phyloP scores from a whole-genome alignment of 2,888 invertebrate genomes.

The Megalurothrips usitatus region DNA sequence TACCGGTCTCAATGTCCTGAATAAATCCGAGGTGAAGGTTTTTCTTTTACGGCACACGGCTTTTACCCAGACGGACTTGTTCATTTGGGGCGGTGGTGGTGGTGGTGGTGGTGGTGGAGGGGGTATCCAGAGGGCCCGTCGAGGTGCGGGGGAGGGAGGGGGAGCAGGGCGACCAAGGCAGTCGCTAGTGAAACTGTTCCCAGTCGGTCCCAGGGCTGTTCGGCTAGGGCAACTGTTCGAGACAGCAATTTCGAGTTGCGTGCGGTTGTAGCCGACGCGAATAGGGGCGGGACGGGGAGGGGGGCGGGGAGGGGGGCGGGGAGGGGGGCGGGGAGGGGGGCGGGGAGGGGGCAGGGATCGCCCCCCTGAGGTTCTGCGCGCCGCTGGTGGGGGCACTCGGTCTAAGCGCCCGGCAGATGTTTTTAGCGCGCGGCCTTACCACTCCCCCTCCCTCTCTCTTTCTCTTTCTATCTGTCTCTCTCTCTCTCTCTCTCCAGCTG shows the following conservation, averaged over 20 bases:
- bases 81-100: not conserved
- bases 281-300: not conserved
- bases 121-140: not conserved
- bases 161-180: not conserved
- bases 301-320: not conserved
- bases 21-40: too few relatives aligned
- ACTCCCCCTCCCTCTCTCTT: not conserved
- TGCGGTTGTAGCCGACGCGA: not conserved
- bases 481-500: not conserved
- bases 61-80: too few relatives aligned
- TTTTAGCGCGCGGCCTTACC: slow-evolving; percentile 6
- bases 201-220: not conserved
- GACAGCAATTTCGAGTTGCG: slow-evolving; percentile 19
- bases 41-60: too few relatives aligned
- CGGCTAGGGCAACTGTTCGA: slow-evolving; percentile 11
- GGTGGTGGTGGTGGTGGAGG: not conserved
- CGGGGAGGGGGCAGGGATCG: not conserved
- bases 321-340: not conserved
- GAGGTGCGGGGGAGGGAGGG: not conserved
- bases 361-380: not conserved
- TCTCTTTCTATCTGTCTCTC: not conserved
- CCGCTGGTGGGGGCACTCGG: not conserved
- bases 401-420: slow-evolving; percentile 11
- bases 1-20: too few relatives aligned
- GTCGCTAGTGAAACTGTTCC: not conserved